Conservation (phyloP, 2,797 vertebrate species). For the Furcifer pardalis region DNA sequence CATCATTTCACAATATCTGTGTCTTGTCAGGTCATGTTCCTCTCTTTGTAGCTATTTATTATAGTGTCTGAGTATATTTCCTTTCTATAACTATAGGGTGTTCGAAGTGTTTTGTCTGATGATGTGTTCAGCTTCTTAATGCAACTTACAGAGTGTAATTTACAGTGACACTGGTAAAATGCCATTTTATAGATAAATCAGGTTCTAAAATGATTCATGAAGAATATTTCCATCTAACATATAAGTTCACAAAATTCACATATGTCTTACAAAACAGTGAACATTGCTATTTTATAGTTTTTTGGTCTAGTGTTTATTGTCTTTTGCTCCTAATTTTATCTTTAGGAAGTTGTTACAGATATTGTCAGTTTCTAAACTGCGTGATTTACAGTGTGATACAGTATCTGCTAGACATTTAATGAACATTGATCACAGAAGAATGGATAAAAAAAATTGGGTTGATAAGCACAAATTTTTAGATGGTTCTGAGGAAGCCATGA, state of each 20-base stretch:
- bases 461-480: neutral
- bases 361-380: constrained; percentile 60
- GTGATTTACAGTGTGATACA: constrained; percentile 25
- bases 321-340: constrained; percentile 32
- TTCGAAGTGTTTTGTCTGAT: neutral
- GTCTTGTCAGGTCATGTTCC: neutral
- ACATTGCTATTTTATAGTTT: constrained; percentile 60
- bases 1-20: neutral
- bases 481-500: neutral
- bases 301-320: constrained; percentile 50
- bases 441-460: neutral
- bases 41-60: neutral
- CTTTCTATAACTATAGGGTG: constrained; percentile 6
- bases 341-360: constrained; percentile 46
- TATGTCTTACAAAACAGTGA: constrained; percentile 37
- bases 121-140: constrained; percentile 16
- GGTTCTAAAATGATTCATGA: constrained; percentile 49
- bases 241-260: constrained; percentile 44
- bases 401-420: constrained; percentile 45
- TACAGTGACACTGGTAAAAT: constrained; percentile 50
- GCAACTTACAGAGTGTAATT: constrained; percentile 29
- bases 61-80: neutral
- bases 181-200: constrained; percentile 42
- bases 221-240: constrained; percentile 38
- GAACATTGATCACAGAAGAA: neutral